These are phyloP conservation scores for Metridium senile DNA, from an alignment of 92 coral and sea anemone genomes.

Conservation along the genomic window DNA sequence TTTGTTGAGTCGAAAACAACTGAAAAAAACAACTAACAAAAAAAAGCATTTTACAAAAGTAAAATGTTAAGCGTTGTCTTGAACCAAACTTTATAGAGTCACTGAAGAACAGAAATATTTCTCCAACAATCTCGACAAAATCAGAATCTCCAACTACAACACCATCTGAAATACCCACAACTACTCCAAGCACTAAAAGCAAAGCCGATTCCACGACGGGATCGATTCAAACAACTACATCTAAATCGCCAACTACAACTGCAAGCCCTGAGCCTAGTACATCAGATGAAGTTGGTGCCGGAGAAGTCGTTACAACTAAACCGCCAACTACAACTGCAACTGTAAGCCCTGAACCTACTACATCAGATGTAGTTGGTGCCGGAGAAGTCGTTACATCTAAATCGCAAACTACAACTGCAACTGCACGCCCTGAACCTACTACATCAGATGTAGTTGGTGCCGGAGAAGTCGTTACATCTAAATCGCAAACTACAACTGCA, in stretches of 20 bases:
- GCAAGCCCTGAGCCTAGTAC: too few species aligned
- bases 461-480: not conserved
- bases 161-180: not conserved
- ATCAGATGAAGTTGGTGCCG: not conserved
- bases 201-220: too few species aligned
- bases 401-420: too few species aligned
- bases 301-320: too few species aligned
- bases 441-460: not conserved
- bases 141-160: not conserved
- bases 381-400: not conserved
- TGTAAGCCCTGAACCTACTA: too few species aligned
- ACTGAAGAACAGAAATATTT: not conserved
- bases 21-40: not conserved
- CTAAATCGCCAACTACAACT: too few species aligned
- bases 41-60: not conserved
- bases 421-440: not conserved
- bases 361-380: not conserved
- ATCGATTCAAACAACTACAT: too few species aligned
- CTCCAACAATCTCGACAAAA: slow-evolving; percentile 23
- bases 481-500: too few species aligned
- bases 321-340: too few species aligned
- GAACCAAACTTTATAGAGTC: slow-evolving; percentile 24
- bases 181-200: not conserved
- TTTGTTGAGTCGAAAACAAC: not conserved
- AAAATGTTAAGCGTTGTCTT: not conserved